Base-by-base conservation (phyloP, 92 coral and sea anemone genomes). In the Phenganax stokvisi region DNA sequence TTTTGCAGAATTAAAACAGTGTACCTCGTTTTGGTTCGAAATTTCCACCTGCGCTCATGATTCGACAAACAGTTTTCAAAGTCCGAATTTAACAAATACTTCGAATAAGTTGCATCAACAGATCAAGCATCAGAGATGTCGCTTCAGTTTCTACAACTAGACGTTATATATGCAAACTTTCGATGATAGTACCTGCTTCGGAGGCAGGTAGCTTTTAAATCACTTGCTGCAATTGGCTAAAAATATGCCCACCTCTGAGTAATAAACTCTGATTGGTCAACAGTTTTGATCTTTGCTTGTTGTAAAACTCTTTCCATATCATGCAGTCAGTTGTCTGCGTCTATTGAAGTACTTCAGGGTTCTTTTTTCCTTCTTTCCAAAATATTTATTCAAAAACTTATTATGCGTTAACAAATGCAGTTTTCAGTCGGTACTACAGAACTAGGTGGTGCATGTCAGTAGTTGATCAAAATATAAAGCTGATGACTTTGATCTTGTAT, bases 241-340 rank as follows among this genome's bases (percentile, higher is more conserved):
- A 30, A 57, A 63, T 28, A 7, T 47, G 83, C 74, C 16, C 44
- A 61, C 74, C 56, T 37, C 65, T 69, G 65, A 63, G 57, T 62
- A 79, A 79, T 65, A 62, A 47, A 79, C 83, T 44, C 83, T 65
- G 83, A 79, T 79, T 79, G 83, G 83, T 31, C 74, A 63, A 63
- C 73, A 62, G 12, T 79, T 79, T 79, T 79, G 83, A 79, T 79
- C 83, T 79, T 79, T 79, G 74, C 72, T 63, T 79, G 74, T 30
- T 29, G 17, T 47, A 64, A 68, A 7, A 51, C 47, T 6, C 16
- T 30, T 68, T 68, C 6, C 47, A 37, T 5, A 28, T 68, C 5
- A 53, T 11, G 15, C 73, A n/a, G 73, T 68, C 73, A 64, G 70
- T 5, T 51, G 73, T 68, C 10, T 68, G 30, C 31, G 0, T 25